Evolutionary conservation across 2,113 vertebrate species (phyloP), one percentile per base, ranked within the genome.

Genomic region (Ptilorrhoa leucosticta): DNA sequence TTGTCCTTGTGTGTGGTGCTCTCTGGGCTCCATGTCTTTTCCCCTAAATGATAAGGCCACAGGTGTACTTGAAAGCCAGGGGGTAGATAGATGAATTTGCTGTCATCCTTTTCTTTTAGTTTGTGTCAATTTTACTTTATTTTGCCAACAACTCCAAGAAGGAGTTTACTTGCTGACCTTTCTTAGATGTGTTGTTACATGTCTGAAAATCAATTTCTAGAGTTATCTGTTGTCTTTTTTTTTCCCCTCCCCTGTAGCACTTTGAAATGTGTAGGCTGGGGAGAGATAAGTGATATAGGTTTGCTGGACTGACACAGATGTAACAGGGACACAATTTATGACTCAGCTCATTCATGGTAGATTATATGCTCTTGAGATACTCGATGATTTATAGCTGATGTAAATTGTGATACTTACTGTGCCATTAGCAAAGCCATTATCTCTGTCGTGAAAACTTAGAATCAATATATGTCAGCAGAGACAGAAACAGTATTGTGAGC

Each of bases 371-470:
- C 77, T 89, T 85, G 89, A 93, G 89, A 86, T 40, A 42, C 80
- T 23, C 1, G 9, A 61, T 91, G 84, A 96, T 95, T 96, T 95
- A 90, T 91, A 87, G 73, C 63, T 61, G 80, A 89, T 95, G 90
- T 57, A 95, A 95, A 95, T 84, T 66, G 83, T 83, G 58, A 86
- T 80, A 82, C 89, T 96, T 94, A 90, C 80, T 75, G 70, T 68
- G 73, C 70, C 86, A 91, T 96, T 97, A 96, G 71, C 75, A 94
- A 96, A 95, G 61, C 80, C 83, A 83, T 95, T 96, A 96, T 85
- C 57, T 53, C 47, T 81, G 82, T 85, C 10, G 0, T 73, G 89
- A 86, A 83, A 87, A 94, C 30, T 92, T 63, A 72, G 77, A 69
- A 89, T 95, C 95, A 85, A 68, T 89, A 83, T 9, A n/a, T 57